phyloP scores from a whole-genome alignment of 2,888 invertebrate species.

The Lasioglossum figueresi region DNA sequence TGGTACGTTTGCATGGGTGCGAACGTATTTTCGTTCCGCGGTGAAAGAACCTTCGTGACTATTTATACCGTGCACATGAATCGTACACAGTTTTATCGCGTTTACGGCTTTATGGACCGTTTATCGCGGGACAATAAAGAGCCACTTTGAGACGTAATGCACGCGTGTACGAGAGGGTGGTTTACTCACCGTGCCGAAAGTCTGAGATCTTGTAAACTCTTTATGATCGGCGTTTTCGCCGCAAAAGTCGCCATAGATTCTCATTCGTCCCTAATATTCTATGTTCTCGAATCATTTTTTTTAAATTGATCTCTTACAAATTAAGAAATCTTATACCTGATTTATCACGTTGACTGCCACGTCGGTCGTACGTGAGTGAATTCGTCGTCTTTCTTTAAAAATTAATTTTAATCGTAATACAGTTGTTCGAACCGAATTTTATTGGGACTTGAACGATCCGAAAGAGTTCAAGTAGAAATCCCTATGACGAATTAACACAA shows the following conservation, averaged over 20 bases:
- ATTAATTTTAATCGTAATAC: no score
- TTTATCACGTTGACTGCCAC: no score
- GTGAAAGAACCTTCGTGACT: conserved; percentile 70
- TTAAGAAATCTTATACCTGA: no score
- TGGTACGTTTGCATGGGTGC: conserved; percentile 70
- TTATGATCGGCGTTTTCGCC: conserved; percentile 4
- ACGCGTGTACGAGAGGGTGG: conserved; percentile 8
- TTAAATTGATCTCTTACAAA: no score
- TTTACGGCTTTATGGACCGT: conserved; percentile 63
- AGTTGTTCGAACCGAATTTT: no score
- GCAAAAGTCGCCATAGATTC: not conserved
- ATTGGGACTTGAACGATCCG: no score
- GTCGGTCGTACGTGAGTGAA: no score
- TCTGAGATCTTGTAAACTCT: conserved; percentile 31
- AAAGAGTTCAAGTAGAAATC: no score
- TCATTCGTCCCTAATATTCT: not conserved
- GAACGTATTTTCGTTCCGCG: conserved; percentile 70
- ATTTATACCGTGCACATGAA: conserved; percentile 67
- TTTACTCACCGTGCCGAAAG: conserved; percentile 35
- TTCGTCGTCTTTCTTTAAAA: no score
- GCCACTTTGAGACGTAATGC: conserved; percentile 59
- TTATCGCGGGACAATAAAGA: conserved; percentile 65
- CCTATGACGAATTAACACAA: no score
- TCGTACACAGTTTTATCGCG: conserved; percentile 67
- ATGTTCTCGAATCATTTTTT: not conserved